Evolutionary conservation across 2,888 invertebrate genomes (phyloP), one percentile per base, ranked within the genome.

Genomic region (Silvanus unidentatus): DNA sequence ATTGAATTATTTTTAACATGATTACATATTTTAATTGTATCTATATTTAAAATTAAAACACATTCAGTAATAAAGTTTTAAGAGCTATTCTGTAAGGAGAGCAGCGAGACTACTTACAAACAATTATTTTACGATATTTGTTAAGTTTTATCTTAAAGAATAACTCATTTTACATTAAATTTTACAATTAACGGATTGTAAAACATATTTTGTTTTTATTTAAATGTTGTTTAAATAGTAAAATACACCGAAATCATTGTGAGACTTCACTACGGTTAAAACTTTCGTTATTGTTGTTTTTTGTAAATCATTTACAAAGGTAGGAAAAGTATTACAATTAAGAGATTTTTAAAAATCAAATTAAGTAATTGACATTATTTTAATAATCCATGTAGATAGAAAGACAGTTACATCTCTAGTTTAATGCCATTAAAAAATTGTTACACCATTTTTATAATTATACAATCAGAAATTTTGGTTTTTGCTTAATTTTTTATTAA

Each of bases 41-140:
- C 32, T 32, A 32, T 32, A 32, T n/a, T 11, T 32, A 11, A 32
- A 8, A 11, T 32, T 32, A 11, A 32, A 32, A 32, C 32, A 32
- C 32, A 32, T 11, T 32, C 32, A 11, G 11, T 32, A 32, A 32
- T 32, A n/a, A 32, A 9, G n/a, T 37, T 37, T 16, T 37, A 37
- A 44, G 50, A 54, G 54, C 52, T 52, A 52, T 54, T 52, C 54
- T 50, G 48, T 54, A 54, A 54, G 53, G 28, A 8, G 22, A 22
- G 22, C 22, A 28, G 10, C 28, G 28, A 28, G 32, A 5, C 13
- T 22, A 22, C 22, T 40, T 27, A 39, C 9, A 10, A 16, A 36
- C 12, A 14, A 5, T 37, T 39, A n/a, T n/a, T n/a, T n/a, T n/a
- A n/a, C n/a, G n/a, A n/a, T 16, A 37, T 38, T 22, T 35, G 13